Percentiles rank a stretch among this genome's conserved stretches.
Evolutionary conservation across 2,888 invertebrate genomes (phyloP).

Genomic region (Sinopyrophorus schimmeli): DNA sequence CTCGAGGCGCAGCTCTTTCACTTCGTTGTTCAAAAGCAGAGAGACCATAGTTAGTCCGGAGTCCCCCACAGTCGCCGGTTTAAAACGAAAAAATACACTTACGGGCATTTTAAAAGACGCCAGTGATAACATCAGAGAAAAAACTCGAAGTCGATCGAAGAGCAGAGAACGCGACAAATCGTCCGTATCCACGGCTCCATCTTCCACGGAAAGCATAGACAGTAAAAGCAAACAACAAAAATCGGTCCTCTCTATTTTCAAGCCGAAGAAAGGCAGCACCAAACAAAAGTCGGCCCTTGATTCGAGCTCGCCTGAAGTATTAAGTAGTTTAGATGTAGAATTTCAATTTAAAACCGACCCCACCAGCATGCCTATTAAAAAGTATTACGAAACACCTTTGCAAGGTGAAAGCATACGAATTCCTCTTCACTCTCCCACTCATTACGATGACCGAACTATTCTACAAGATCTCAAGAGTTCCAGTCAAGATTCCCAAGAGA

Average conservation of each 20-base stretch:
- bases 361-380: conserved; percentile 38
- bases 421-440: conserved; percentile 75
- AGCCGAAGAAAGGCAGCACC: conserved; percentile 59
- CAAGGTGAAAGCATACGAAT: conserved; percentile 70
- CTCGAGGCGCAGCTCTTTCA: conserved; percentile 80
- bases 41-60: conserved; percentile 68
- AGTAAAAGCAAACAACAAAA: conserved; percentile 60
- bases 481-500: conserved; percentile 60
- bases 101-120: conserved; percentile 51
- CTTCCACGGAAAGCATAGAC: conserved; percentile 54
- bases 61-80: conserved; percentile 57
- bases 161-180: conserved; percentile 62
- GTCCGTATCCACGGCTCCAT: conserved; percentile 60
- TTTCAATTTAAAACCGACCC: conserved; percentile 47
- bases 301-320: conserved; percentile 41
- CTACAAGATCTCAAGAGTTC: conserved; percentile 50
- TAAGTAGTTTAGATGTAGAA: conserved; percentile 52
- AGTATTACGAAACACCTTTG: conserved; percentile 66
- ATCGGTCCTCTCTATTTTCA: conserved; percentile 70
- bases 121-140: conserved; percentile 48
- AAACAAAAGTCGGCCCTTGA: conserved; percentile 54
- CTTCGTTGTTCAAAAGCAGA: conserved; percentile 76
- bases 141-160: conserved; percentile 60
- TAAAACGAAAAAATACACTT: conserved; percentile 47
- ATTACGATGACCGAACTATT: conserved; percentile 58